Evolutionary conservation across 1,140 invertebrate species (phyloP).

Genomic region (Samia ricini): DNA sequence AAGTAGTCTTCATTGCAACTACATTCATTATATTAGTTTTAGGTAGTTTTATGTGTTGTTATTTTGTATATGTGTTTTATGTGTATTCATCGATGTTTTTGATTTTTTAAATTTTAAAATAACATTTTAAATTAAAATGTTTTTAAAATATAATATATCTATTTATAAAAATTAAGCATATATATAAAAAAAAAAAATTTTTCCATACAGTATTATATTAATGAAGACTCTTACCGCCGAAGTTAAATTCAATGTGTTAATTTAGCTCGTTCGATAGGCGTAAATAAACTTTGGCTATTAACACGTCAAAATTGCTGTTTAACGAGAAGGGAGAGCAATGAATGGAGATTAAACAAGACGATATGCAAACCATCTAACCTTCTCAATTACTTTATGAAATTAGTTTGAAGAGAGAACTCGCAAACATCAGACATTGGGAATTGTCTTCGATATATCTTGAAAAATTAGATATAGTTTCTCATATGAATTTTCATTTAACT

Average conservation of each 20-base stretch:
- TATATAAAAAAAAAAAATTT: no score
- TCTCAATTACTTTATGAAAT: slow-evolving; percentile 60
- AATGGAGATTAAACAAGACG: slow-evolving; percentile 66
- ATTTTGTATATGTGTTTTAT: no score
- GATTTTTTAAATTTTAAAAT: no score
- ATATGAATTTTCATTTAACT: no score
- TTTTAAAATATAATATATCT: no score
- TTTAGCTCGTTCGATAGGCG: slow-evolving; percentile 37
- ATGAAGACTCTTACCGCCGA: neutral
- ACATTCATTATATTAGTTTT: no score
- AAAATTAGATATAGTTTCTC: no score
- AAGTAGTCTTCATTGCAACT: no score
- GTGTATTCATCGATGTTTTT: no score
- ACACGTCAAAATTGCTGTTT: slow-evolving; percentile 65
- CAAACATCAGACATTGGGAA: slow-evolving; percentile 25
- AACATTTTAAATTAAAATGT: no score
- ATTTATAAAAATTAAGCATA: no score
- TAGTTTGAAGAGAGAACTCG: slow-evolving; percentile 40
- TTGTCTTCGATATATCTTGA: slow-evolving; percentile 11
- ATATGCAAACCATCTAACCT: slow-evolving; percentile 53
- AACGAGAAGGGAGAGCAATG: slow-evolving; percentile 53
- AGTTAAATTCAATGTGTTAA: slow-evolving; percentile 39
- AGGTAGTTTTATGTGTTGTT: no score
- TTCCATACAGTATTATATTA: neutral
- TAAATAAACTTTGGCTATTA: slow-evolving; percentile 64